phyloP scores from a whole-genome alignment of 2,888 invertebrate species.

The Lacanobia oleracea region DNA sequence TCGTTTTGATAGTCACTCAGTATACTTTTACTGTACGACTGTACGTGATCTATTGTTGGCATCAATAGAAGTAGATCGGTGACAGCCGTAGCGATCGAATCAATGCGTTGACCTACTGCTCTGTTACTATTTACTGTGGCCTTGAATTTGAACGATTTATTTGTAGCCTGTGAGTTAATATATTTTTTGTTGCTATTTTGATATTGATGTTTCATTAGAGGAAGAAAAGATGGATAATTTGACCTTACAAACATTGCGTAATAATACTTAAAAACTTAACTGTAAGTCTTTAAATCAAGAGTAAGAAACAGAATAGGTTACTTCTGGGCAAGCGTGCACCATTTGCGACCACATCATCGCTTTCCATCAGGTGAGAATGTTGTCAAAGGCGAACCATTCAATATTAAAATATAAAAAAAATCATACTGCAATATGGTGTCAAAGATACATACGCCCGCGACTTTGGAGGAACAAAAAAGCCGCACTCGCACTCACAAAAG shows the following conservation, averaged over 20 bases:
- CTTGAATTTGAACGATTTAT: slow-evolving; percentile 40
- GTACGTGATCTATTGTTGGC: slow-evolving; percentile 49
- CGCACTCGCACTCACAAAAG: no score
- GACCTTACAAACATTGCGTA: background rate
- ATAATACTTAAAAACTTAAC: no score
- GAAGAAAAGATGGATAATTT: background rate
- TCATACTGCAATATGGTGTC: no score
- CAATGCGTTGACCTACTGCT: slow-evolving; percentile 54
- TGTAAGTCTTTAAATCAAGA: no score
- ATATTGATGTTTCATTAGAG: background rate
- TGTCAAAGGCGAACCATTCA: no score
- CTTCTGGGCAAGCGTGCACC: no score
- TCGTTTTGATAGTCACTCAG: slow-evolving; percentile 19
- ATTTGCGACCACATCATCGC: no score
- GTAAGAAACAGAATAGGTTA: no score
- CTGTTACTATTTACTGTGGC: slow-evolving; percentile 38
- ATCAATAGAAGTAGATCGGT: slow-evolving; percentile 42
- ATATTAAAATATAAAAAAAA: no score
- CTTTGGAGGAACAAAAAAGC: no score
- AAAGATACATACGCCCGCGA: no score
- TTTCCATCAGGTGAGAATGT: no score
- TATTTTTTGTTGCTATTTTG: background rate
- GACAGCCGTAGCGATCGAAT: slow-evolving; percentile 38
- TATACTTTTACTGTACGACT: slow-evolving; percentile 39
- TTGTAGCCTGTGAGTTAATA: background rate